Base-by-base conservation (phyloP, 2,113 vertebrate genomes). In the Macaca mulatta region DNA sequence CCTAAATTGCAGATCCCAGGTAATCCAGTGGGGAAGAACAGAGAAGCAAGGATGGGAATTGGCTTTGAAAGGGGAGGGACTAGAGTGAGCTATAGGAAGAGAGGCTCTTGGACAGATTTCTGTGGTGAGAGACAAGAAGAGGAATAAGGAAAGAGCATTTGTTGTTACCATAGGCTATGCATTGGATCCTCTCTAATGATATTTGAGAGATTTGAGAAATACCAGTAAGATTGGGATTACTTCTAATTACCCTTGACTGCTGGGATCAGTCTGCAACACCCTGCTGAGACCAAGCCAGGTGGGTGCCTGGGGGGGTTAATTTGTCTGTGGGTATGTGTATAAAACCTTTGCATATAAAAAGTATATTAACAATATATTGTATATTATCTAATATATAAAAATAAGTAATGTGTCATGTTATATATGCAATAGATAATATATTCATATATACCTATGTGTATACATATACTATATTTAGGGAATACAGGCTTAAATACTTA, bases 181-280 rank as follows among this genome's bases (percentile, higher is more conserved):
- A 50, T 13, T 18, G 14, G 10, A 43, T 93, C 59, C 57, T 50
- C 38, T 8, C 55, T 94, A 94, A 83, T 69, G 85, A 67, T 78
- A 88, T 74, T 8, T 72, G 81, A 82, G 89, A 86, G 70, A 93
- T 27, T 32, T 30, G 32, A 69, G 67, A 69, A 5, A n/a, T 69
- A 35, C 55, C 55, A 70, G 79, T 5, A 61, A 85, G 84, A 89
- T 10, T 82, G 50, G 79, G 88, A 93, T 96, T 82, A 57, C 78
- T 94, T 79, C 72, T 93, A 89, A 75, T 93, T 93, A 93, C 78
- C 70, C 43, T 69, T 50, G 61, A 86, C 82, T 77, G 52, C 77
- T 75, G 23, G 40, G 75, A 35, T 94, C 45, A 81, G 40, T 38
- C n/a, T 80, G 85, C 45, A 86, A 7, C 35, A 69, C 25, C 67